Percentiles rank a stretch among this genome's conserved stretches.
Conservation (phyloP, 2,113 vertebrate genomes). For the Syrmaticus mikado region DNA sequence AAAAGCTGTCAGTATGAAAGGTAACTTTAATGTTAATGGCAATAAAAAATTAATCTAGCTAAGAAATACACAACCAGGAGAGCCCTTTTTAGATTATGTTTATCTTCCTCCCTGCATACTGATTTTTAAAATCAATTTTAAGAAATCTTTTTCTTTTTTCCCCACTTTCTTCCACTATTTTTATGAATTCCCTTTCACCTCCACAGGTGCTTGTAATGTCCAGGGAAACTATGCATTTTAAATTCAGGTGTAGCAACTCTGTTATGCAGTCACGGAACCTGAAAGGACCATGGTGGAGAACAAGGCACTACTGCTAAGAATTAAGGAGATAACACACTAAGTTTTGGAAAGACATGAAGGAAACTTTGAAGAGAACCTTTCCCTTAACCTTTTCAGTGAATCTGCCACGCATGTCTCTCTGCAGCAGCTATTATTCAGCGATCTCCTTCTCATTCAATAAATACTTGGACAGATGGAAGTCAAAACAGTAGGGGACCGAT, state of each 20-base stretch:
- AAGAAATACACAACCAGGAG: not conserved
- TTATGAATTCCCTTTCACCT: not conserved
- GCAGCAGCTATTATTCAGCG: not conserved
- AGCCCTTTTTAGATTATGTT: not conserved
- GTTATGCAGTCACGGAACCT: not conserved
- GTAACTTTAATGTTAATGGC: not conserved
- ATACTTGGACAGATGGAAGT: constrained; percentile 2
- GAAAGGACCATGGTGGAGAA: not conserved
- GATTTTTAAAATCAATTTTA: not conserved
- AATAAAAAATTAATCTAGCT: not conserved
- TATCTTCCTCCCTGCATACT: not conserved
- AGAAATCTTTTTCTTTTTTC: not conserved
- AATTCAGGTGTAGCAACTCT: not conserved
- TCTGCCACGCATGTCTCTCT: not conserved
- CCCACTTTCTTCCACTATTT: not conserved
- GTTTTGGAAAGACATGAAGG: not conserved
- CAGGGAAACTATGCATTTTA: not conserved
- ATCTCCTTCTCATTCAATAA: not conserved
- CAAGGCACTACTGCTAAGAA: not conserved
- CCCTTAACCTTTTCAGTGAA: not conserved
- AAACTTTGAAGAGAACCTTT: not conserved
- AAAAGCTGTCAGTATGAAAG: not conserved
- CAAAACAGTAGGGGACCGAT: constrained; percentile 21
- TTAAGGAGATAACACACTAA: not conserved
- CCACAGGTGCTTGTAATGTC: not conserved